phyloP scores from a whole-genome alignment of 2,113 vertebrate species.

The Glareola pratincola region DNA sequence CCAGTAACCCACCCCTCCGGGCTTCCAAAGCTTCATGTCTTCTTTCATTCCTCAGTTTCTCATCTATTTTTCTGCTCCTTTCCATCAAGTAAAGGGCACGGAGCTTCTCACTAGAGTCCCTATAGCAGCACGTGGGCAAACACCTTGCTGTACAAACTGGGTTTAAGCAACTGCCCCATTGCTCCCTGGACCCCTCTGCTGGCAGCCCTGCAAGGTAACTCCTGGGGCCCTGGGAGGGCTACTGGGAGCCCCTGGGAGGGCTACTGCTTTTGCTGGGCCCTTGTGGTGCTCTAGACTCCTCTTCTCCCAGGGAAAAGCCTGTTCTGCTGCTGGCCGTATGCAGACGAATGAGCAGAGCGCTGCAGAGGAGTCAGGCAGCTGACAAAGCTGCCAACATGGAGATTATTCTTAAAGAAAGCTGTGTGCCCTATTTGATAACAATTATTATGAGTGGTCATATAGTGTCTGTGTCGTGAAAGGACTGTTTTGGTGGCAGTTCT shows the following conservation, averaged over 20 bases:
- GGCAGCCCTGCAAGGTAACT: background rate
- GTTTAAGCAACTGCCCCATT: background rate
- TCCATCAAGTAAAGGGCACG: background rate
- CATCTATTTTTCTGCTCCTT: background rate
- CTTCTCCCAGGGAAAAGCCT: background rate
- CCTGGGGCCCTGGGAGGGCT: background rate
- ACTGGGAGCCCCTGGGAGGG: background rate
- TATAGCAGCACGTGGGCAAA: background rate
- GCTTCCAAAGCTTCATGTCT: background rate
- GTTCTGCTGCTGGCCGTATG: background rate
- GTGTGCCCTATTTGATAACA: background rate
- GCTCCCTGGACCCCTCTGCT: background rate
- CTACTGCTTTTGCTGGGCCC: background rate
- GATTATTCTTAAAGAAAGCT: background rate
- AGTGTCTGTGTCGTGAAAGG: accelerated
- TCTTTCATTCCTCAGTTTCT: background rate
- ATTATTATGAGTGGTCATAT: background rate
- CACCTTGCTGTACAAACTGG: background rate
- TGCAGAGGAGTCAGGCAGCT: background rate
- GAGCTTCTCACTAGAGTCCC: background rate
- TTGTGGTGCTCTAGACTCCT: background rate
- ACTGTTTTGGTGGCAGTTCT: background rate
- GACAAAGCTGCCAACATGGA: background rate
- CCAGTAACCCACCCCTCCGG: background rate
- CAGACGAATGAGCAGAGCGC: too few relatives aligned